Evolutionary conservation across 2,888 invertebrate species (phyloP).

Genomic region (Napeogenes inachia): DNA sequence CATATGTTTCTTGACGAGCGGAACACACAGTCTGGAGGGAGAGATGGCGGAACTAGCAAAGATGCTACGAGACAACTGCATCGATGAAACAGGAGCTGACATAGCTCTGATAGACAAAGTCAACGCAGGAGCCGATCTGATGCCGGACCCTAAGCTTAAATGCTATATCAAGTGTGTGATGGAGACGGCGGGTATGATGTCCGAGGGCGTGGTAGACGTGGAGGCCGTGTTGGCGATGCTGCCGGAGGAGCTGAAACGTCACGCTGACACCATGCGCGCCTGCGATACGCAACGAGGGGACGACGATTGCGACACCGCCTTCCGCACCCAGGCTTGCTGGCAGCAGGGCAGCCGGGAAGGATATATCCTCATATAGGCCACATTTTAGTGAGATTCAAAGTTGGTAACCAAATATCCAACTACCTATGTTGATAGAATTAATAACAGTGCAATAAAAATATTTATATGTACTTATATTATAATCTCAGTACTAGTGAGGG

Average conservation of each 20-base stretch:
- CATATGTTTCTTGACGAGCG: constrained; percentile 24
- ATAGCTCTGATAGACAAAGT: constrained; percentile 47
- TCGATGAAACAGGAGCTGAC: constrained; percentile 56
- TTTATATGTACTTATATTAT: too few relatives aligned
- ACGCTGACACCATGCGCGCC: constrained; percentile 41
- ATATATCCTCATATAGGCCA: constrained; percentile 57
- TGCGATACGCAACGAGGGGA: constrained; percentile 57
- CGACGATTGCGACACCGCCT: constrained; percentile 68
- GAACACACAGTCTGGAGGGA: constrained; percentile 44
- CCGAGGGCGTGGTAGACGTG: constrained; percentile 57
- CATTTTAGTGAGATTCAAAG: neutral
- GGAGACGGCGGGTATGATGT: constrained; percentile 68
- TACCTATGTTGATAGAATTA: too few relatives aligned
- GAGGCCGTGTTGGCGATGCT: constrained; percentile 60
- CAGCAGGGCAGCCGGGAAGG: constrained; percentile 53
- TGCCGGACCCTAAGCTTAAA: constrained; percentile 53
- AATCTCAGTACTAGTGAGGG: too few relatives aligned
- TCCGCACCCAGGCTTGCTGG: constrained; percentile 65
- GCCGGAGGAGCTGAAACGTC: constrained; percentile 47
- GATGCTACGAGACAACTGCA: constrained; percentile 61
- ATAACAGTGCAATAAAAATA: too few relatives aligned
- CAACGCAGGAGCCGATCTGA: constrained; percentile 54
- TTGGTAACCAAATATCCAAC: neutral
- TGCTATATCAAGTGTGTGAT: constrained; percentile 69
- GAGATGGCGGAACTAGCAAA: constrained; percentile 64